Evolutionary conservation across 2,888 invertebrate genomes (phyloP).

Genomic region (Suillia variegata): DNA sequence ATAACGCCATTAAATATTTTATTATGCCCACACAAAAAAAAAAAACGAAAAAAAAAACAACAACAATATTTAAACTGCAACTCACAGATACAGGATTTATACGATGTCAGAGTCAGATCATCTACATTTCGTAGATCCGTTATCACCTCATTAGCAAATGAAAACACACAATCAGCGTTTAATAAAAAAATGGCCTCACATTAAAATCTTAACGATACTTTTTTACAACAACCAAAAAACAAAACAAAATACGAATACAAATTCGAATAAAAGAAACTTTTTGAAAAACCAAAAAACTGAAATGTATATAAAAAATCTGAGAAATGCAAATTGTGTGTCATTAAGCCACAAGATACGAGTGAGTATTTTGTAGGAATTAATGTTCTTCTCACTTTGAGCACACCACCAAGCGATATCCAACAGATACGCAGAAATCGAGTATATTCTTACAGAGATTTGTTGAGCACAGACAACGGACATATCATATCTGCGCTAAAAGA

Average conservation of each 20-base stretch:
- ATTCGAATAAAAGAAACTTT: background rate
- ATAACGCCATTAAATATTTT: too few species aligned
- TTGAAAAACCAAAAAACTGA: constrained; percentile 19
- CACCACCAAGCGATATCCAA: background rate
- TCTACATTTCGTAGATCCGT: constrained; percentile 14
- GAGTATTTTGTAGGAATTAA: constrained; percentile 36
- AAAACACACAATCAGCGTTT: constrained; percentile 19
- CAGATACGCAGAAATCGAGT: too few species aligned
- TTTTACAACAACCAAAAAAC: too few species aligned
- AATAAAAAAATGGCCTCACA: constrained; percentile 13
- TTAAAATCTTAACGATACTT: constrained; percentile 11
- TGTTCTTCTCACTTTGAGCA: constrained; percentile 44
- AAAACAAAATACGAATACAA: too few species aligned
- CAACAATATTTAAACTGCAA: too few species aligned
- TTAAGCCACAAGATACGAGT: constrained; percentile 42
- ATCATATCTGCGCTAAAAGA: background rate
- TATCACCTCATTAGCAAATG: constrained; percentile 22
- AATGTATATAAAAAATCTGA: constrained; percentile 25
- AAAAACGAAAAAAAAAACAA: too few species aligned
- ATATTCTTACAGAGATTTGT: too few species aligned
- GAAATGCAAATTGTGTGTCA: constrained; percentile 50
- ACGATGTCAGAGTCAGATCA: background rate
- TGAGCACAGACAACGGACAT: too few species aligned
- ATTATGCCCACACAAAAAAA: too few species aligned
- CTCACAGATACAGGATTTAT: too few species aligned